phyloP scores from a whole-genome alignment of 2,113 vertebrate genomes.

The Erythrolamprus reginae region DNA sequence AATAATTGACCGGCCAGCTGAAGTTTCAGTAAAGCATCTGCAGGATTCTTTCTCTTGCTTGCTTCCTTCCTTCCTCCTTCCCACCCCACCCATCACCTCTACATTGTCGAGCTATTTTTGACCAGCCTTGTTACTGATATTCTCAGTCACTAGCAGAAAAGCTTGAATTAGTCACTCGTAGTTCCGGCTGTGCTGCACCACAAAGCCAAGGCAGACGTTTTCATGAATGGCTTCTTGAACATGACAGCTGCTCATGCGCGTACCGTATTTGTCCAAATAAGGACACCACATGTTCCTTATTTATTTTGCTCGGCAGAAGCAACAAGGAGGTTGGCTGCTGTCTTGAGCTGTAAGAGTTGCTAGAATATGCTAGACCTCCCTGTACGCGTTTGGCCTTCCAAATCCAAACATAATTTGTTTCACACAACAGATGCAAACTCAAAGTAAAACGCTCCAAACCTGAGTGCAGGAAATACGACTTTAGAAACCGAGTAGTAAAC shows the following conservation, averaged over 20 bases:
- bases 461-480: too few relatives aligned
- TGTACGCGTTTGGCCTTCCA: not conserved
- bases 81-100: too few relatives aligned
- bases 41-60: not conserved
- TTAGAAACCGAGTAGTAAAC: too few relatives aligned
- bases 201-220: not conserved
- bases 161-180: conserved; percentile 2
- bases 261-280: not conserved
- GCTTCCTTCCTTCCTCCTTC: too few relatives aligned
- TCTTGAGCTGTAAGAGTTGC: too few relatives aligned
- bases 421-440: too few relatives aligned
- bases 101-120: not conserved
- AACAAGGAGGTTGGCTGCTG: not conserved
- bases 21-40: not conserved
- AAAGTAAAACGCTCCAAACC: too few relatives aligned
- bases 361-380: not conserved
- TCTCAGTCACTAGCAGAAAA: not conserved
- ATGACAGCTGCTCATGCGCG: not conserved
- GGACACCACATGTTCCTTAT: not conserved
- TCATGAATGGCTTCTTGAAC: conserved; percentile 8
- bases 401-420: not conserved
- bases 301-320: not conserved
- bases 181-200: not conserved
- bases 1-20: fast-evolving
- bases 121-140: not conserved